These are phyloP conservation scores for Coelogynopora nodosa DNA, from an alignment of 2,888 invertebrate species.

Conservation along the genomic window DNA sequence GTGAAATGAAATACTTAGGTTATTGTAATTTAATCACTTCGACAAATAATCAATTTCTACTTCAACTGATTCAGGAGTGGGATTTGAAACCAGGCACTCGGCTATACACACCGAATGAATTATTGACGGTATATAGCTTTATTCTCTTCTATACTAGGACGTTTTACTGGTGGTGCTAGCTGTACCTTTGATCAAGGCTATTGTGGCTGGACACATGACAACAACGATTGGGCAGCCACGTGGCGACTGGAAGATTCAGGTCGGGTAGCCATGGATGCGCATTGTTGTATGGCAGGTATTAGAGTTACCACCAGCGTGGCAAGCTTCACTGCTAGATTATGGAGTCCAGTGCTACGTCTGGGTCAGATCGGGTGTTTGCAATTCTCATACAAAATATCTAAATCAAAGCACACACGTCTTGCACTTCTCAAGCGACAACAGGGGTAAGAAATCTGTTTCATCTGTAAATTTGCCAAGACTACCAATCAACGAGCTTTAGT, in stretches of 20 bases:
- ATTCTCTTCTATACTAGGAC: not conserved
- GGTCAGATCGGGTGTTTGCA: not conserved
- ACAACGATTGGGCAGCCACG: slow-evolving; percentile 33
- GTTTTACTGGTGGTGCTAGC: not conserved
- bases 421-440: not conserved
- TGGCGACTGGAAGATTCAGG: slow-evolving; percentile 36
- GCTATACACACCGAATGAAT: no score
- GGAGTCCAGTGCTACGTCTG: slow-evolving; percentile 35
- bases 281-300: not conserved
- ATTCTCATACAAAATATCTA: not conserved
- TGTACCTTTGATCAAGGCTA: slow-evolving; percentile 33
- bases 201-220: slow-evolving; percentile 40
- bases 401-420: not conserved
- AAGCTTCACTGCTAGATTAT: slow-evolving; percentile 27
- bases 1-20: no score
- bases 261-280: not conserved
- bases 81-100: no score
- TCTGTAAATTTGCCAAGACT: no score
- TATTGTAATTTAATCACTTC: no score
- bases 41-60: not conserved
- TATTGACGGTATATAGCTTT: no score
- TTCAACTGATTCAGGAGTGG: no score
- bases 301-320: not conserved
- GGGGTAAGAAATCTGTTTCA: no score
- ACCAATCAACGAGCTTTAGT: no score